Base-by-base conservation (phyloP, 2,113 vertebrate genomes). In the Turdus rufiventris region DNA sequence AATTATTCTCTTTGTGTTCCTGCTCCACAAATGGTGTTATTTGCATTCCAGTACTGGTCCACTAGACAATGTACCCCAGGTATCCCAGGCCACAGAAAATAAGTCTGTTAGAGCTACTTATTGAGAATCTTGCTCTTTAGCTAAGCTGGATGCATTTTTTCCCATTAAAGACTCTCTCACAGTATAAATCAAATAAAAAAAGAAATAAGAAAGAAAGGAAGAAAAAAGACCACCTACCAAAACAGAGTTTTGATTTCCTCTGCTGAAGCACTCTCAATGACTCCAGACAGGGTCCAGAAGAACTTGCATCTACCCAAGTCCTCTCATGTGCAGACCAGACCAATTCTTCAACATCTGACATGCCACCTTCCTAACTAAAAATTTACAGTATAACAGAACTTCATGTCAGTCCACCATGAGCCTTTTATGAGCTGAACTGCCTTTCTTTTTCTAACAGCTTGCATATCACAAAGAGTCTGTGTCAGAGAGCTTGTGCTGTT, bases 261-360 rank as follows among this genome's bases (percentile, higher is more conserved):
- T 78, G 38, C 26, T 14, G 3, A 85, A 70, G 24, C 13, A 58
- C 38, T n/a, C 5, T 4, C 58, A 45, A 2, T 11, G 34, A 66
- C 23, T 78, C 10, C 25, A 84, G n/a, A 43, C 7, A 77, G 31
- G 8, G 7, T 40, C 8, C 18, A 72, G 31, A 67, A 82, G 24
- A 83, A 72, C 4, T 36, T 62, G 18, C 5, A 54, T 54, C 43
- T 62, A 47, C 13, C 3, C 0, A 0, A 73, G 50, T 23, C 12
- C 25, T 87, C 21, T 48, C n/a, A 50, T 12, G 29, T 12, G 29
- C 36, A 71, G 20, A 70, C 38, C 15, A 66, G 34, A 77, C 8
- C 17, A 73, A 25, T 28, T 38, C 36, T 70, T 66, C 40, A 75
- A 14, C 13, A 20, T 33, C 17, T 33, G 54, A 50, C 23, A 20